phyloP scores from a whole-genome alignment of 2,113 vertebrate species.

The Ophiodon elongatus region DNA sequence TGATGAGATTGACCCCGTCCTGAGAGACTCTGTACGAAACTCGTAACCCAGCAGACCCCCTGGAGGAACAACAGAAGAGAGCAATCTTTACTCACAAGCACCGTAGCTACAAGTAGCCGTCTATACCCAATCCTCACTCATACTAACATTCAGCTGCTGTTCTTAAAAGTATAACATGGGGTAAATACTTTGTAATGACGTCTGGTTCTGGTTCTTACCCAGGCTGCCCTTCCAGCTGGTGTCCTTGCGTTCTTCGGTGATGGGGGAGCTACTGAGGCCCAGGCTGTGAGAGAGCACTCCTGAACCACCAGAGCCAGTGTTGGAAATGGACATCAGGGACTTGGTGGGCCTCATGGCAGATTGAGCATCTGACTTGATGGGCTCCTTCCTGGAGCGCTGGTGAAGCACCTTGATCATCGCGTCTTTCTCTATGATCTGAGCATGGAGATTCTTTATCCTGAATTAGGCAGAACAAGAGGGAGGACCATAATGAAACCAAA shows the following conservation, averaged over 20 bases:
- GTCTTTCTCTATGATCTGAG: slow-evolving; percentile 99
- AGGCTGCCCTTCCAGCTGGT: slow-evolving; percentile 98
- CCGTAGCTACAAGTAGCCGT: too few species aligned
- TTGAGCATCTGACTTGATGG: slow-evolving; percentile 89
- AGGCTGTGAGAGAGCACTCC: slow-evolving; percentile 91
- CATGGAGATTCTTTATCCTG: slow-evolving; percentile 98
- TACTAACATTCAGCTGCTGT: not conserved
- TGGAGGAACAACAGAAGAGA: slow-evolving; percentile 60
- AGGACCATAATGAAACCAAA: not conserved
- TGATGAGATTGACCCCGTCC: slow-evolving; percentile 92
- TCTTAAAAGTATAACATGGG: not conserved
- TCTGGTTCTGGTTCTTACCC: slow-evolving; percentile 81
- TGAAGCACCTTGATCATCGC: slow-evolving; percentile 99
- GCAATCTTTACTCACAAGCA: not conserved
- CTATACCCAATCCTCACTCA: not conserved
- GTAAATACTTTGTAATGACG: not conserved
- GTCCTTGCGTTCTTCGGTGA: slow-evolving; percentile 94
- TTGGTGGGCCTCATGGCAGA: slow-evolving; percentile 96
- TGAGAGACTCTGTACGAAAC: slow-evolving; percentile 90
- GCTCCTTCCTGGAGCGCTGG: slow-evolving; percentile 96
- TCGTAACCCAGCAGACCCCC: slow-evolving; percentile 95
- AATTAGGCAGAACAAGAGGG: not conserved
- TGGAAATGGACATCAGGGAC: slow-evolving; percentile 98
- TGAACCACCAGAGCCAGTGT: slow-evolving; percentile 85
- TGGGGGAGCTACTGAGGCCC: slow-evolving; percentile 92